Percentiles rank a stretch among this genome's conserved stretches.
Evolutionary conservation across 2,113 vertebrate species (phyloP).

Genomic region (Ovibos moschatus): DNA sequence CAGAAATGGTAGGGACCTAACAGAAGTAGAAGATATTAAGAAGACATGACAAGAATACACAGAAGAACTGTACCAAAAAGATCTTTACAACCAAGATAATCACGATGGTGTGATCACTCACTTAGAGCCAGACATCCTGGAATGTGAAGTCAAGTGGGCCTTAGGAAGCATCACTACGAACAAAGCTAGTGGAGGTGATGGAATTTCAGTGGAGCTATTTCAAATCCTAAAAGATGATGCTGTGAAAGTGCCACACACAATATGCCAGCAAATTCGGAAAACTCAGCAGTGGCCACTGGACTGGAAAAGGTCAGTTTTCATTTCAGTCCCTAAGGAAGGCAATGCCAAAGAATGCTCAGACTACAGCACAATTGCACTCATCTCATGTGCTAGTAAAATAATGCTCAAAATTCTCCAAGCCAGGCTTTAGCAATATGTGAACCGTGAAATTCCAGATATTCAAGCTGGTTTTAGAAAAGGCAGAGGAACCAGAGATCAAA

Average conservation of each 20-base stretch:
- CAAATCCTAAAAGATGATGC: background rate
- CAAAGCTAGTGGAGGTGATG: background rate
- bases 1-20: background rate
- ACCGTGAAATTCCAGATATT: accelerated
- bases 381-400: background rate
- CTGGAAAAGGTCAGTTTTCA: background rate
- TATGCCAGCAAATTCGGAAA: background rate
- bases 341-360: background rate
- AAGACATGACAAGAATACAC: background rate
- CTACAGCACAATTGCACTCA: background rate
- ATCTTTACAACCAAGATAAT: background rate
- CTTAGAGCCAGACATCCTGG: background rate
- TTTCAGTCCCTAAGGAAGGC: background rate
- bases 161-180: accelerated
- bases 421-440: background rate
- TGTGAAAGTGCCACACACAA: background rate
- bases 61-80: background rate
- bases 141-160: background rate
- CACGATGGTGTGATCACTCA: background rate
- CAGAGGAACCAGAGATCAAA: background rate
- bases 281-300: background rate
- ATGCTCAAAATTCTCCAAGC: background rate
- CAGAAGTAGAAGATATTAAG: background rate
- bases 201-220: background rate
- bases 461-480: background rate